Evolutionary conservation across 1,140 invertebrate genomes (phyloP), one percentile per base, ranked within the genome.

Genomic region (Drosophila burlai): DNA sequence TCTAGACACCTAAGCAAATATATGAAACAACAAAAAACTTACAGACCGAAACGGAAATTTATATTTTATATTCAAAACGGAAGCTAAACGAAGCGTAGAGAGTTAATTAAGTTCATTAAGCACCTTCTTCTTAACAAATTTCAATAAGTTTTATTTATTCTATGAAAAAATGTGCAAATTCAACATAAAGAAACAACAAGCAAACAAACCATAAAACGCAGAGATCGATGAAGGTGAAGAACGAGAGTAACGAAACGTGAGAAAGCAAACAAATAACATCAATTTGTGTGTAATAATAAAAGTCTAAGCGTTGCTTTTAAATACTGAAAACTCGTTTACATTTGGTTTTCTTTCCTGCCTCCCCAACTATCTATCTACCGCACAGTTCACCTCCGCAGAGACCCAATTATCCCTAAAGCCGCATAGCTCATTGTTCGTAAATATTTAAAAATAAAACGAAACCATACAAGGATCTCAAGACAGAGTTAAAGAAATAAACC

Each of bases 281-380:
- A 60, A 81, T 68, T 78, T 84, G 55, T 73, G 74, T 78, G 80
- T 77, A 81, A 89, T 75, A 87, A 87, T 83, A 87, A 89, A 87
- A 89, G 38, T 81, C 64, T 83, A 83, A 87, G 83, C 83, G 80
- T 87, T 86, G 84, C 84, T 89, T 87, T 83, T 71, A 89, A 78
- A 83, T 83, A 83, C 81, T 55, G 55, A 81, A 87, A 89, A 66
- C 36, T 76, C 36, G 71, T 76, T 61, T 65, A 52, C 63, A 59
- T 76, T 83, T 63, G 34, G 52, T 61, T 62, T 67, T 46, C 50
- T 74, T 60, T 79, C 24, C 26, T 52, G 49, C 31, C 16, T n/a
- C 7, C 16, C 18, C 36, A 24, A 40, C 24, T 55, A 54, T 49
- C 29, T 50, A n/a, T 31, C 16, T 18, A 31, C 31, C 16, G 54